These are phyloP conservation scores for Crambe crambe DNA, from an alignment of 37 sponge, comb jelly and placozoan genomes.

Conservation along the genomic window DNA sequence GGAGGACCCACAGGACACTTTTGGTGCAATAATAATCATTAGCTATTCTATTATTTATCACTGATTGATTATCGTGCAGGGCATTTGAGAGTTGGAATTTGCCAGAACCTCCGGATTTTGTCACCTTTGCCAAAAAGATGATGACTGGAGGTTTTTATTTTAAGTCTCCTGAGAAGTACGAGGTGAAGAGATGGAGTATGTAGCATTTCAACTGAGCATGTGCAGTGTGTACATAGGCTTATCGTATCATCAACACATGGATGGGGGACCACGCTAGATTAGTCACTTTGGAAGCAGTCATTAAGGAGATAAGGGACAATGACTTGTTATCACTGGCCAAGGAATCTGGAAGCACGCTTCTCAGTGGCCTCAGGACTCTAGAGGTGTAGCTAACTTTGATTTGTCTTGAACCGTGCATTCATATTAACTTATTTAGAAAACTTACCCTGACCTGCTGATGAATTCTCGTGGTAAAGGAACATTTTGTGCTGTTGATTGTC, in stretches of 20 bases:
- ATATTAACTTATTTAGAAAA: slow-evolving; percentile 11
- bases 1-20: slow-evolving; percentile 72
- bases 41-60: too few relatives aligned
- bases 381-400: slow-evolving; percentile 44
- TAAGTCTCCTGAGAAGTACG: neutral
- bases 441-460: slow-evolving; percentile 50
- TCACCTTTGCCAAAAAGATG: slow-evolving; percentile 89
- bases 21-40: slow-evolving; percentile 56
- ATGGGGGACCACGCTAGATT: slow-evolving; percentile 76
- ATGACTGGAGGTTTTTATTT: slow-evolving; percentile 56
- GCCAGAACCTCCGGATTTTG: slow-evolving; percentile 66
- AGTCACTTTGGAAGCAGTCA: slow-evolving; percentile 49
- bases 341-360: slow-evolving; percentile 56
- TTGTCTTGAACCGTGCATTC: too few relatives aligned
- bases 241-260: slow-evolving; percentile 86
- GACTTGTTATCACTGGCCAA: slow-evolving; percentile 37
- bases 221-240: slow-evolving; percentile 33
- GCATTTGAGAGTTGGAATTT: slow-evolving; percentile 78
- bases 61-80: slow-evolving; percentile 44
- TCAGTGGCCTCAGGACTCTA: slow-evolving; percentile 60
- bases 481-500: slow-evolving; percentile 75
- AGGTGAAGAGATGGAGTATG: slow-evolving; percentile 1
- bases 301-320: slow-evolving; percentile 48
- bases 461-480: slow-evolving; percentile 75
- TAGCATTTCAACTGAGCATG: neutral